Base-by-base conservation (phyloP, 30 jellyfish, hydroid and myxozoan species). In the Phacellophora camtschatica region DNA sequence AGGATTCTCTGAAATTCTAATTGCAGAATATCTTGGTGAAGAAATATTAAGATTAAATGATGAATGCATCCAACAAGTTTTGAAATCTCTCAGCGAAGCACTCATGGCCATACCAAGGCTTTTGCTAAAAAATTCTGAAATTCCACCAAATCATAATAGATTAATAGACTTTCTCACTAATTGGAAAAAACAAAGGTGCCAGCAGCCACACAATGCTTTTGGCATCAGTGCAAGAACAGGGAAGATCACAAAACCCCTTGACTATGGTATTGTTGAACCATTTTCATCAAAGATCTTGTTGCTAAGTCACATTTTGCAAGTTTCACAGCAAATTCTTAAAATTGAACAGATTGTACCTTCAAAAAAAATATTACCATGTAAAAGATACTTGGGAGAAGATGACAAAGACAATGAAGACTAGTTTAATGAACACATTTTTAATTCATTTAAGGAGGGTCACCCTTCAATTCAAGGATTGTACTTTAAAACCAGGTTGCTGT, bases 271-370 rank as follows among this genome's bases (percentile, higher is more conserved):
- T 2, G 42, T 70, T 58, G 95, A 84, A 51, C 95, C 95, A 41
- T 71, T 71, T 45, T 51, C 83, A 13, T 84, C 95, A 12, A 84
- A 84, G 55, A 28, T 84, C 28, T 51, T 84, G 66, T 73, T 82
- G 50, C 16, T 82, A 18, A 58, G 57, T 27, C 77, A 82, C 34
- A 66, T 69, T 24, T 49, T 82, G 46, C 94, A 82, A 54, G 65
- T 62, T 29, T 81, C 86, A 9, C 86, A 71, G 33, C 85, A 67
- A 36, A 69, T 82, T 18, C 73, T 82, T 8, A 70, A 72, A 46
- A 68, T 69, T 25, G 94, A 82, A n/a, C 67, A 41, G n/a, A 59
- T 82, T 23, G 49, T 82, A 6, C 86, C 94, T 12, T 50, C 82
- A 23, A 82, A 43, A 23, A 69, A 22, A 46, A 43, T 36, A n/a